Evolutionary conservation across 2,888 invertebrate genomes (phyloP).

Genomic region (Litoditis marina): DNA sequence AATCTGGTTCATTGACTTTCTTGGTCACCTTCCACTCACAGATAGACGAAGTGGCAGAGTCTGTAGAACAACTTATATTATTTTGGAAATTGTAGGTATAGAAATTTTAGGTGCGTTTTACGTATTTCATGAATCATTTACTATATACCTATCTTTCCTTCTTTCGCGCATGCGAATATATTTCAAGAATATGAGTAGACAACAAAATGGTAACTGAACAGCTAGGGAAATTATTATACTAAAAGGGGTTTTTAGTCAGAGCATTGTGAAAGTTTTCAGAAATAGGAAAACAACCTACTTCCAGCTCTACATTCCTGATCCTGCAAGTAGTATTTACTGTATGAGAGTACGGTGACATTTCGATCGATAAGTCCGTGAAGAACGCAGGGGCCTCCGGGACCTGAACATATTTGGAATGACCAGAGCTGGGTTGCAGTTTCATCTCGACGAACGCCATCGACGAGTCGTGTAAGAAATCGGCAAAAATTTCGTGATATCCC

Average conservation of each 20-base stretch:
- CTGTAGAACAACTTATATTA: too few species aligned
- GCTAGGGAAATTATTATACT: too few species aligned
- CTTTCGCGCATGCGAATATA: too few species aligned
- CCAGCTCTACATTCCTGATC: constrained; percentile 8
- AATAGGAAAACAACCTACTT: neutral
- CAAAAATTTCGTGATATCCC: too few species aligned
- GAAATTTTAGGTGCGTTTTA: too few species aligned
- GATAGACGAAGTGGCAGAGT: neutral
- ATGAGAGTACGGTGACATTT: neutral
- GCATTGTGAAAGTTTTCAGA: neutral
- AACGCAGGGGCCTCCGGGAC: constrained; percentile 13
- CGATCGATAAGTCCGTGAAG: constrained; percentile 8
- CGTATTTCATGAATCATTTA: too few species aligned
- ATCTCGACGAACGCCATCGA: neutral
- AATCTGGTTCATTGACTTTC: neutral
- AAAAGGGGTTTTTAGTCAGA: neutral
- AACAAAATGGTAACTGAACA: too few species aligned
- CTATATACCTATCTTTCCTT: too few species aligned
- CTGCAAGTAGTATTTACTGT: constrained; percentile 15
- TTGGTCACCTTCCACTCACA: neutral
- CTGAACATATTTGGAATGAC: neutral
- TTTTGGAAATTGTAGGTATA: too few species aligned
- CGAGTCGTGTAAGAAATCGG: too few species aligned
- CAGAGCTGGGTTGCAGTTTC: neutral
- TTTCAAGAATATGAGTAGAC: too few species aligned